These are phyloP conservation scores for Taenioides sp. DNA, from an alignment of 2,797 vertebrate genomes.

Conservation along the genomic window DNA sequence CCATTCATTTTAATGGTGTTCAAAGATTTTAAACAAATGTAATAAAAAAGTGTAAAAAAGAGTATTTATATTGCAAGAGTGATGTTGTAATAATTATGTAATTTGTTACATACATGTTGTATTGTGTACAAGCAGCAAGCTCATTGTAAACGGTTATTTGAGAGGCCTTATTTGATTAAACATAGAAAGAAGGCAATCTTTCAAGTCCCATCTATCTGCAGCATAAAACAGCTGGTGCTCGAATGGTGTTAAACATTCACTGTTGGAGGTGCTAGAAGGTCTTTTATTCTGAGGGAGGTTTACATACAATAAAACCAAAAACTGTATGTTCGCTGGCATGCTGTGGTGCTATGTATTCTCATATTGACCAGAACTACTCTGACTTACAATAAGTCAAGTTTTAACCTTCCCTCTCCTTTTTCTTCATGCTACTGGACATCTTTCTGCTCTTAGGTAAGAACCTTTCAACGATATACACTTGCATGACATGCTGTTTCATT, in stretches of 20 bases:
- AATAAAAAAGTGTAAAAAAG: background rate
- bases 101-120: no score
- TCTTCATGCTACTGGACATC: conserved; percentile 15
- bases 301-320: background rate
- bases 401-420: conserved; percentile 30
- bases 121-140: no score
- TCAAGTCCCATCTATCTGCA: background rate
- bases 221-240: background rate
- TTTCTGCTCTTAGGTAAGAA: conserved; percentile 6
- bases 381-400: conserved; percentile 19
- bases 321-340: background rate
- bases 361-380: conserved; percentile 8
- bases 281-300: background rate
- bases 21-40: background rate
- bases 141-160: no score
- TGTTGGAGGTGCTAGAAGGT: background rate
- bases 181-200: background rate
- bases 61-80: no score
- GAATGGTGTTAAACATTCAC: background rate
- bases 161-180: no score
- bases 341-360: conserved; percentile 1
- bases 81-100: no score
- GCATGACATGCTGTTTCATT: background rate
- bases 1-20: background rate
- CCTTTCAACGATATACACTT: background rate